phyloP scores from a whole-genome alignment of 2,113 vertebrate genomes.

The Colistium nudipinnis region DNA sequence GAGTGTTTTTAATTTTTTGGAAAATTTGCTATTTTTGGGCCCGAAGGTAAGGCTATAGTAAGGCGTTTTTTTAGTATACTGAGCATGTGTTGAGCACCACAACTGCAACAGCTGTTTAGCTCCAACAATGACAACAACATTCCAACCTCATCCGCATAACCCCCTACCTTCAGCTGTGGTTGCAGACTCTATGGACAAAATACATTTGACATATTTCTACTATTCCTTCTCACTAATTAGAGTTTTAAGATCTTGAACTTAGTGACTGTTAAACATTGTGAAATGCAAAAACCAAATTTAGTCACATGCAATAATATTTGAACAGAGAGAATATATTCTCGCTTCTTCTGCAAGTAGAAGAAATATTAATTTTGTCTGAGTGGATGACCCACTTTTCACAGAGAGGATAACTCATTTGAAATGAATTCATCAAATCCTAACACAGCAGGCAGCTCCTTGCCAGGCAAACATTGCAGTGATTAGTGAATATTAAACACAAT shows the following conservation, averaged over 20 bases:
- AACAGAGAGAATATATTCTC: not conserved
- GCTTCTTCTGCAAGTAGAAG: slow-evolving; percentile 46
- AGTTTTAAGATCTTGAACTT: not conserved
- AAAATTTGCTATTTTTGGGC: too few relatives aligned
- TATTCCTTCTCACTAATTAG: slow-evolving; percentile 4
- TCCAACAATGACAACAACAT: slow-evolving; percentile 1
- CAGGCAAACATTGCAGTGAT: slow-evolving; percentile 11
- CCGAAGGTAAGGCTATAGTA: too few relatives aligned
- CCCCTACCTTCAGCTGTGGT: slow-evolving; percentile 61
- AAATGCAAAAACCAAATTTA: slow-evolving; percentile 3
- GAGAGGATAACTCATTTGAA: not conserved
- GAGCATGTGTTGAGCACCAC: not conserved
- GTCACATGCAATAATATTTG: not conserved
- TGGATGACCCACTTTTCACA: not conserved
- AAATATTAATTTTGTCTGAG: slow-evolving; percentile 6
- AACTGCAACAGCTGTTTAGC: not conserved
- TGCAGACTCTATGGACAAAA: slow-evolving; percentile 43
- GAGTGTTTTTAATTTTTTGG: too few relatives aligned
- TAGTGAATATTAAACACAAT: not conserved
- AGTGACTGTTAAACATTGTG: not conserved
- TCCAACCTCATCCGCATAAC: not conserved
- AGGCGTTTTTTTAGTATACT: too few relatives aligned
- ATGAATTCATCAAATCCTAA: slow-evolving; percentile 6
- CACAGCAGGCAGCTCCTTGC: slow-evolving; percentile 3
- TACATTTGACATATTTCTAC: too few relatives aligned